A percentile compares a stretch with the other conserved stretches of the same genome.
Conservation (phyloP, 2,113 vertebrate genomes). For the Noctilio leporinus region DNA sequence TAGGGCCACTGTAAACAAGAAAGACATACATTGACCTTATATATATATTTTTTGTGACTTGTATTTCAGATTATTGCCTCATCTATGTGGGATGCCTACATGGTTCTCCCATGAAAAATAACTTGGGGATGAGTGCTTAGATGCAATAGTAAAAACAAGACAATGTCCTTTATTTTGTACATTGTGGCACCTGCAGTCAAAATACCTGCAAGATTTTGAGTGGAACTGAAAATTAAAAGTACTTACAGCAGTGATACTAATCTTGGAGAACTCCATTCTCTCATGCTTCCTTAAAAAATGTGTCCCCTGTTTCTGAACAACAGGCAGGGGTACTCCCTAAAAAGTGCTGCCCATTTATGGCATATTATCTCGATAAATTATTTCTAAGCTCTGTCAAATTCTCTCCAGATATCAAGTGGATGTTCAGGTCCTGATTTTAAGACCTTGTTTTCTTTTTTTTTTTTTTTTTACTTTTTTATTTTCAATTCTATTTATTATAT, state of each 20-base stretch:
- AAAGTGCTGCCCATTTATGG: neutral
- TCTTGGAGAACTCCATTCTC: neutral
- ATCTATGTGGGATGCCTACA: neutral
- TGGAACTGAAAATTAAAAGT: neutral
- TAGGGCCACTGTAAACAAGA: neutral
- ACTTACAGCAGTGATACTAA: neutral
- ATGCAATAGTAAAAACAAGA: neutral
- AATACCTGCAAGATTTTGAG: neutral
- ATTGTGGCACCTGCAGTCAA: neutral
- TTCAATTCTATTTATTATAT: neutral
- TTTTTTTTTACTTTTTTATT: too few relatives aligned
- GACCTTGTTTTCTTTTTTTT: neutral
- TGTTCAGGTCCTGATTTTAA: neutral
- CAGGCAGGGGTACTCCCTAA: neutral
- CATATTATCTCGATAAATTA: neutral
- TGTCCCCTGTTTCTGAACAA: constrained; percentile 4
- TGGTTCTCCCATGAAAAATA: neutral
- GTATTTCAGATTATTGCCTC: neutral
- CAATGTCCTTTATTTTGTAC: neutral
- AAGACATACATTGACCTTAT: neutral
- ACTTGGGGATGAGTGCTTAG: neutral
- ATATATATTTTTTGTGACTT: neutral
- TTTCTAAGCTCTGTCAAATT: neutral
- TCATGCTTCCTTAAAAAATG: neutral
- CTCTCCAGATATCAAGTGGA: neutral